Evolutionary conservation across 1,140 invertebrate species (phyloP), one percentile per base, ranked within the genome.

Genomic region (Lasioglossum albipes): DNA sequence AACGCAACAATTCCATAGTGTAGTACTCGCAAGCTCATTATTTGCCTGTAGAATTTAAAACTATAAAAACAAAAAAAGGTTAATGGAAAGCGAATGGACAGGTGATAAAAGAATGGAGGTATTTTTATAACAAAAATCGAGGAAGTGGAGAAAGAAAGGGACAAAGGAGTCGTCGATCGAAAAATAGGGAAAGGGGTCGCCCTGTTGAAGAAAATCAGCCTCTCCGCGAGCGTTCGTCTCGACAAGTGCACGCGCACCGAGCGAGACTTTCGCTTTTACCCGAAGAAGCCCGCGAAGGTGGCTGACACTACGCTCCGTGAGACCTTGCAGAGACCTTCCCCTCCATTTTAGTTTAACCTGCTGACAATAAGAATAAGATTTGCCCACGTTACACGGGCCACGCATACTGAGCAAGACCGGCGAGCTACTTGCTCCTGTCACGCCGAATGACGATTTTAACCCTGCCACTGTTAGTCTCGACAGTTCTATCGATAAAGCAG

Each of bases 261-360:
- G 27, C 71, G 62, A 78, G 42, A 87, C 87, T 88, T 88, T 88
- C 85, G 83, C 87, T 88, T 87, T 88, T 81, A 64, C 73, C 16
- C 57, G 73, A 79, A 83, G 59, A 73, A 42, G 73, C 61, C 22
- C 74, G 31, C 75, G 69, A 87, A 75, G 68, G 65, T 68, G 13
- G 68, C 71, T 79, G 77, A 78, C 76, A 78, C 76, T 31, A 68
- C 5, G 52, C 64, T 75, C 22, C 36, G 27, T 18, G 62, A 66
- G 77, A 74, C 70, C 77, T 78, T 78, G 76, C 76, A 20, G 13
- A 54, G 76, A 69, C 68, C 76, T 78, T 78, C 76, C 42, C 59
- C 68, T 22, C 76, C 75, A 52, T 52, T 31, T 45, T 12, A 20
- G n/a, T 36, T 78, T 54, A 54, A 78, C 45, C 52, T 42, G 41